Percentiles rank a stretch among this genome's conserved stretches.
Evolutionary conservation across 2,113 vertebrate genomes (phyloP).

Genomic region (Malaclemys terrapin): DNA sequence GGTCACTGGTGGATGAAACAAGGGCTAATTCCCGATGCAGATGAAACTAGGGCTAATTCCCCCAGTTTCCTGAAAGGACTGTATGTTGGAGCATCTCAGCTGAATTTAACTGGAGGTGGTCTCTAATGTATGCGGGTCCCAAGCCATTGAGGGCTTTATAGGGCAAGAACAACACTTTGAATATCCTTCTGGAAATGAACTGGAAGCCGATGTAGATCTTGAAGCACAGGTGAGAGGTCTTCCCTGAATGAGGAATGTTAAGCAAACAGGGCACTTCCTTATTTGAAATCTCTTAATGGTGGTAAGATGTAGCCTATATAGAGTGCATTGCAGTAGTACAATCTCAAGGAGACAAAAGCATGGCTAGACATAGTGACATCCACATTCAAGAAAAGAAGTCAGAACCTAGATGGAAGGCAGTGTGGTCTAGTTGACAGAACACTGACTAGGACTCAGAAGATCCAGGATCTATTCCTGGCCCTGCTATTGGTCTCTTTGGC

Average conservation of each 20-base stretch:
- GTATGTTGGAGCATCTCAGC: neutral
- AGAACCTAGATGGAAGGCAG: neutral
- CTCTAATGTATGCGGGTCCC: neutral
- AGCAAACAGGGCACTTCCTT: neutral
- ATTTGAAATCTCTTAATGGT: neutral
- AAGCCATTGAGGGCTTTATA: neutral
- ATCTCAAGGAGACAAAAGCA: too few species aligned
- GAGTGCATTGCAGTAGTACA: neutral
- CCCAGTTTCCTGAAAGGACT: neutral
- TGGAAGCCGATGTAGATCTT: neutral
- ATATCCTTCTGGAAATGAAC: neutral
- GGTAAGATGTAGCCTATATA: neutral
- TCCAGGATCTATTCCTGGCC: neutral
- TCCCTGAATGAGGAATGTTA: neutral
- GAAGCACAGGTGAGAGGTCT: neutral
- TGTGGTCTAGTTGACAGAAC: neutral
- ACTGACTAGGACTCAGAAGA: conserved; percentile 2
- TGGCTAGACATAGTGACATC: neutral
- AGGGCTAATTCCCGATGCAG: neutral
- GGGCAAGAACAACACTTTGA: neutral
- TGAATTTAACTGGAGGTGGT: neutral
- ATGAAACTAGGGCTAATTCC: neutral
- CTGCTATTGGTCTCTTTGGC: neutral
- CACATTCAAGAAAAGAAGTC: neutral
- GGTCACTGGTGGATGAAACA: neutral